Base-by-base conservation (phyloP, 2,888 invertebrate genomes). In the Psylliodes chrysocephalus region DNA sequence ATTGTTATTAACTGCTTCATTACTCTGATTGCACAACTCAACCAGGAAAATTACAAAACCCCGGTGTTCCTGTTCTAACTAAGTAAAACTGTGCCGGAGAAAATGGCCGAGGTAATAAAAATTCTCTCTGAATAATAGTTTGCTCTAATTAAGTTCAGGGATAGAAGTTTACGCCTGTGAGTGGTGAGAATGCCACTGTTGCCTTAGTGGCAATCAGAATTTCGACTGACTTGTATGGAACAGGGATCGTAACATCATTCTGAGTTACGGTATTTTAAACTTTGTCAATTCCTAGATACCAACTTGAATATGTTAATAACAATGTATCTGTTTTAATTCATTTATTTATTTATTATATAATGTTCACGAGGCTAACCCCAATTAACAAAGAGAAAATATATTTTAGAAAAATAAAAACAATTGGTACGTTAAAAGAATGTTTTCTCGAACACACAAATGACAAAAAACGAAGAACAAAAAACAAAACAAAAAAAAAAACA, bases 1-100 rank as follows among this genome's bases (percentile, higher is more conserved):
- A 68, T 63, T 66, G 69, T 73, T 74, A 74, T 73, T 70, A 73
- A 73, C 73, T 71, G 73, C 68, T 74, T 70, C 72, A 73, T 74
- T 74, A 73, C 70, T 70, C 68, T 69, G 70, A 70, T 69, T 71
- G 69, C 68, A 65, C 69, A 56, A 54, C 64, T 69, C 67, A 63
- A 69, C 62, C 69, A 63, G 65, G 57, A 72, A 69, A 69, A 72
- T 72, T 70, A 69, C 65, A 66, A 61, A 65, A 68, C 64, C n/a
- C 69, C 59, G 64, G 64, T 65, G 66, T 66, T 66, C 61, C 56
- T 64, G 53, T 55, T 63, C 55, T 40, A 53, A 61, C 60, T 59
- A 40, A 61, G 61, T 56, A 46, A 59, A 60, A 67, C 55, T 63
- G 60, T 63, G 59, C 55, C 60, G 57, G 57, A 61, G 55, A 64